phyloP scores from a whole-genome alignment of 2,797 vertebrate species.

The Cheirogaleus major region DNA sequence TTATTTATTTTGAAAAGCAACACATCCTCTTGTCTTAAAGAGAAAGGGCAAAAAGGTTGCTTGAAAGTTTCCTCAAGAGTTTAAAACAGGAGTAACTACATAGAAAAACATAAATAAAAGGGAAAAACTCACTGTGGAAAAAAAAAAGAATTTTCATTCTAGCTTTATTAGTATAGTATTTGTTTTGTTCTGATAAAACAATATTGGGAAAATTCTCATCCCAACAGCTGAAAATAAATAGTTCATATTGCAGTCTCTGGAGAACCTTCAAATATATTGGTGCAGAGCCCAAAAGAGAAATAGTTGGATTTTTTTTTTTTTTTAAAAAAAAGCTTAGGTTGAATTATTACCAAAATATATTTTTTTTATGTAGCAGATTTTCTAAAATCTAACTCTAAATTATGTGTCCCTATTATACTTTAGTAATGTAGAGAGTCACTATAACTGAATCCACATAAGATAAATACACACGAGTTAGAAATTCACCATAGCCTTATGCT shows the following conservation, averaged over 20 bases:
- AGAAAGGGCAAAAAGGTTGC: background rate
- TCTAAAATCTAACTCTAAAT: background rate
- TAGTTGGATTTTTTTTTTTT: background rate
- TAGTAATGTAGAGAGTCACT: background rate
- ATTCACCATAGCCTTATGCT: background rate
- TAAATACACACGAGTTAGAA: background rate
- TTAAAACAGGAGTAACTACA: background rate
- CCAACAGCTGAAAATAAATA: conserved; percentile 51
- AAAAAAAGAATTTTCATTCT: background rate
- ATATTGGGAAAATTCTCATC: conserved; percentile 20
- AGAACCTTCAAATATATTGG: conserved; percentile 49
- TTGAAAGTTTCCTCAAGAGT: background rate
- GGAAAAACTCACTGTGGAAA: too few species aligned
- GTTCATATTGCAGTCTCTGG: conserved; percentile 34
- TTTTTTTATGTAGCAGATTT: background rate
- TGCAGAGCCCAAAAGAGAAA: conserved; percentile 50
- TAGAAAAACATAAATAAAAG: too few species aligned
- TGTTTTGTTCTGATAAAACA: conserved; percentile 6
- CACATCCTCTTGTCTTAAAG: background rate
- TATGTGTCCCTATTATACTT: background rate
- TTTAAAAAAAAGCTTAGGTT: conserved; percentile 1
- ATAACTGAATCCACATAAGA: background rate
- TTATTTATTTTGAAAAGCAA: too few species aligned
- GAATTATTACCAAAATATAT: conserved; percentile 54
- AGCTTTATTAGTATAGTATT: background rate